These are phyloP conservation scores for Phorcus lineatus DNA, from an alignment of 2,888 invertebrate species.

Conservation along the genomic window DNA sequence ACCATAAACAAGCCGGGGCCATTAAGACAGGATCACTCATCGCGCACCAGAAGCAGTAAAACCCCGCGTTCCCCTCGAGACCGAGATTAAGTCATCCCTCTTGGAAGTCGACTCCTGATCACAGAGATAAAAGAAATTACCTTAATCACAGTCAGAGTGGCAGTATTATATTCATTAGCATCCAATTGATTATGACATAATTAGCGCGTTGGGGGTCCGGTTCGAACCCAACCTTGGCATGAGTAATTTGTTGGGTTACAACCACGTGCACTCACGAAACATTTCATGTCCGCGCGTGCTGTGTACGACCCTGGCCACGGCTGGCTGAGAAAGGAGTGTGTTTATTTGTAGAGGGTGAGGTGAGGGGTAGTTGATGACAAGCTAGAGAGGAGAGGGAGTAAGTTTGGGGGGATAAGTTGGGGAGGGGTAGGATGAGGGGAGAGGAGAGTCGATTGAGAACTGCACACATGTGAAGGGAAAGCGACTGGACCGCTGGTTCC, in stretches of 20 bases:
- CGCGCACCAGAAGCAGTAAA: not conserved
- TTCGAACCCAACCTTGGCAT: not conserved
- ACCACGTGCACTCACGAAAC: not conserved
- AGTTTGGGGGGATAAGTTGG: not conserved
- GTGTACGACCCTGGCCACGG: not conserved
- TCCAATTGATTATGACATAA: constrained; percentile 15
- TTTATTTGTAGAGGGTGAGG: constrained; percentile 2
- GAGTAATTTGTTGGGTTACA: not conserved
- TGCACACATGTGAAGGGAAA: constrained; percentile 1
- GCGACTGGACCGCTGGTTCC: constrained; percentile 10
- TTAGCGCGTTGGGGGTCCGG: not conserved
- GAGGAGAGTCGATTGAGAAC: not conserved
- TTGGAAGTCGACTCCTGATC: not conserved
- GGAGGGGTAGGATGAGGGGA: not conserved
- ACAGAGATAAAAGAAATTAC: constrained; percentile 5
- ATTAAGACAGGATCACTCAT: constrained; percentile 1
- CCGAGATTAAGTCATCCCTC: constrained; percentile 14
- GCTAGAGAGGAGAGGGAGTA: not conserved
- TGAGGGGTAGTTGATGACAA: not conserved
- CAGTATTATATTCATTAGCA: constrained; percentile 10
- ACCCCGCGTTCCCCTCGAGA: not conserved
- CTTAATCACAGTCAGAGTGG: constrained; percentile 4
- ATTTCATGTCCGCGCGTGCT: constrained; percentile 12
- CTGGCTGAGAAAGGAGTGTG: not conserved
- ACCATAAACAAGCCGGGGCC: constrained; percentile 15